Evolutionary conservation across 1,140 invertebrate genomes (phyloP).

Genomic region (Bilobella aurantiaca): DNA sequence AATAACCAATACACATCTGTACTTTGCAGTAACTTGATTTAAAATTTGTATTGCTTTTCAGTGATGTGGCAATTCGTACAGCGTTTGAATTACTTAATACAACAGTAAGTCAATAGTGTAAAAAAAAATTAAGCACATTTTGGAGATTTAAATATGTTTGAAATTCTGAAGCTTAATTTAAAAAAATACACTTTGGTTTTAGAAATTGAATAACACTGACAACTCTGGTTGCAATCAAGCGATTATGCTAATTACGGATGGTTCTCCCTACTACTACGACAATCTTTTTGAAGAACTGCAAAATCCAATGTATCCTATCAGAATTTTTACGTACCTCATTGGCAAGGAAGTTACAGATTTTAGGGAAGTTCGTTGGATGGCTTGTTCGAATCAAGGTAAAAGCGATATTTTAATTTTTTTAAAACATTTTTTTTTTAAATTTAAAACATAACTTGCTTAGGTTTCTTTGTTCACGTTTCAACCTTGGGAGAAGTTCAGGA

Average conservation of each 20-base stretch:
- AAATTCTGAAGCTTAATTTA: neutral
- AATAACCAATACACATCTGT: no score
- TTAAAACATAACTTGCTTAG: conserved; percentile 42
- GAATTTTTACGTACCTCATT: conserved; percentile 96
- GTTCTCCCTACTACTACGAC: conserved; percentile 84
- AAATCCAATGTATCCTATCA: conserved; percentile 44
- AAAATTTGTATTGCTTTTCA: neutral
- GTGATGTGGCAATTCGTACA: neutral
- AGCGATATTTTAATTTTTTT: conserved; percentile 12
- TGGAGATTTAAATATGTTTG: neutral
- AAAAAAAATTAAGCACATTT: conserved; percentile 4
- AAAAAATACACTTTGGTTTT: neutral
- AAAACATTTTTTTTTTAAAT: conserved; percentile 10
- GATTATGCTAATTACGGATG: conserved; percentile 97
- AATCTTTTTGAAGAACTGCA: conserved; percentile 68
- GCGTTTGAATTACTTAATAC: neutral
- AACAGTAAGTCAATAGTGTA: neutral
- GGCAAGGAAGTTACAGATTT: conserved; percentile 87
- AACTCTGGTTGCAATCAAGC: conserved; percentile 90
- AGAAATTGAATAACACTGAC: conserved; percentile 64
- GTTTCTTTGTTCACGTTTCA: conserved; percentile 87
- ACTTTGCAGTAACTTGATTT: no score
- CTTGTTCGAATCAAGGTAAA: conserved; percentile 87
- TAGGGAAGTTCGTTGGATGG: conserved; percentile 89
- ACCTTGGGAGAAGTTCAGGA: conserved; percentile 86